phyloP scores from a whole-genome alignment of 1,140 invertebrate species.

The Zelostemma sp. region DNA sequence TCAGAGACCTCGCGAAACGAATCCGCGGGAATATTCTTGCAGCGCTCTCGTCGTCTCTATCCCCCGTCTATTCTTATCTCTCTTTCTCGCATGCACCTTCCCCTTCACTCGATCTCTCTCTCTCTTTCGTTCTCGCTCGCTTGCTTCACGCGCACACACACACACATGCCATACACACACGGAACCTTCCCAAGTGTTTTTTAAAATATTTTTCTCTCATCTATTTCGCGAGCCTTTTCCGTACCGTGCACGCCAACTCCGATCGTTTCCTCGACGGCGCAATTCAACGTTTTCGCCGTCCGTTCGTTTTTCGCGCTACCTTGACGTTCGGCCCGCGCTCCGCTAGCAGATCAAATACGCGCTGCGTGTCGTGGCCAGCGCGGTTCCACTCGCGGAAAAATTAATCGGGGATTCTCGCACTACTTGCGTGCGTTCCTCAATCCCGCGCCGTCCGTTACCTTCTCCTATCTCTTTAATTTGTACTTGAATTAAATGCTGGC shows the following conservation, averaged over 20 bases:
- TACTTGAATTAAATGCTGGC: constrained; percentile 6
- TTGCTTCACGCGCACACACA: neutral
- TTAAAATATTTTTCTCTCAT: neutral
- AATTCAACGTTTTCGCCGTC: constrained; percentile 32
- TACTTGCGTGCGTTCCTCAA: constrained; percentile 1
- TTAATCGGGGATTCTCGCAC: constrained; percentile 2
- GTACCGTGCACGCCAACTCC: constrained; percentile 58
- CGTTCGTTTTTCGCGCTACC: constrained; percentile 25
- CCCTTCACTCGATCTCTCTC: constrained; percentile 19
- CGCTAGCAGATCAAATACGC: neutral
- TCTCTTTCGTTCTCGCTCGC: constrained; percentile 15
- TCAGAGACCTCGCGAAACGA: constrained; percentile 5
- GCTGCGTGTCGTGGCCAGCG: constrained; percentile 7
- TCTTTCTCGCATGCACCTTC: constrained; percentile 11
- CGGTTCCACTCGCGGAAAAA: constrained; percentile 13
- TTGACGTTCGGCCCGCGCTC: constrained; percentile 5
- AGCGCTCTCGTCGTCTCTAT: constrained; percentile 22
- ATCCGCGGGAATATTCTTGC: constrained; percentile 14
- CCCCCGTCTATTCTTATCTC: constrained; percentile 8
- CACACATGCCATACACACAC: neutral
- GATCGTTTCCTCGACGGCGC: constrained; percentile 45
- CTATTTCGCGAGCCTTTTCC: constrained; percentile 19
- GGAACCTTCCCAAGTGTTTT: neutral
- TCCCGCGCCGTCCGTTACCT: neutral
- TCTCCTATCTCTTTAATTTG: neutral